phyloP scores from a whole-genome alignment of 2,113 vertebrate species.

The Amblyornis subalaris region DNA sequence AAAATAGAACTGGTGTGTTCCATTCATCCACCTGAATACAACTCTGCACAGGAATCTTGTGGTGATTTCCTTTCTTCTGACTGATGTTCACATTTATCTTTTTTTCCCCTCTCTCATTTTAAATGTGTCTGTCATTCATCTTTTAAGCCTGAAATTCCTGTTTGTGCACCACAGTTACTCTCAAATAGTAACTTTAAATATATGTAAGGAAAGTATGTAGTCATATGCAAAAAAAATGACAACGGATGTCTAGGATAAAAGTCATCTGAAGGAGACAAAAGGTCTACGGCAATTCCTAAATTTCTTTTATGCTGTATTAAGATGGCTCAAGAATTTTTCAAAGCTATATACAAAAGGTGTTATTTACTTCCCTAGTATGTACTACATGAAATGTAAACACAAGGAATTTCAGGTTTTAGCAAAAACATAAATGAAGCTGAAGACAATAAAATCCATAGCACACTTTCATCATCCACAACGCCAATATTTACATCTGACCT shows the following conservation, averaged over 20 bases:
- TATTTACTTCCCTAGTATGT: not conserved
- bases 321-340: not conserved
- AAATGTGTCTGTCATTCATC: not conserved
- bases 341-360: not conserved
- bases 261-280: not conserved
- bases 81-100: not conserved
- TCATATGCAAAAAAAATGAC: not conserved
- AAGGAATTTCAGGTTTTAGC: not conserved
- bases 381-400: not conserved
- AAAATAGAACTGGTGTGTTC: not conserved
- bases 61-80: not conserved
- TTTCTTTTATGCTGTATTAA: not conserved
- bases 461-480: not conserved
- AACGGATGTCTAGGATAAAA: not conserved
- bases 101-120: not conserved
- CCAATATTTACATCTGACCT: not conserved
- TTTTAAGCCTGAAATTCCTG: not conserved
- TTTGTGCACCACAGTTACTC: not conserved
- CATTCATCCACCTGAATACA: not conserved
- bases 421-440: not conserved
- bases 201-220: not conserved
- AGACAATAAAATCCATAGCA: not conserved
- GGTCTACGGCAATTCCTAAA: not conserved
- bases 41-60: not conserved
- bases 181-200: not conserved